A percentile compares a stretch with the other conserved stretches of the same genome.
Evolutionary conservation across 2,113 vertebrate genomes (phyloP).

Genomic region (Ellobius talpinus): DNA sequence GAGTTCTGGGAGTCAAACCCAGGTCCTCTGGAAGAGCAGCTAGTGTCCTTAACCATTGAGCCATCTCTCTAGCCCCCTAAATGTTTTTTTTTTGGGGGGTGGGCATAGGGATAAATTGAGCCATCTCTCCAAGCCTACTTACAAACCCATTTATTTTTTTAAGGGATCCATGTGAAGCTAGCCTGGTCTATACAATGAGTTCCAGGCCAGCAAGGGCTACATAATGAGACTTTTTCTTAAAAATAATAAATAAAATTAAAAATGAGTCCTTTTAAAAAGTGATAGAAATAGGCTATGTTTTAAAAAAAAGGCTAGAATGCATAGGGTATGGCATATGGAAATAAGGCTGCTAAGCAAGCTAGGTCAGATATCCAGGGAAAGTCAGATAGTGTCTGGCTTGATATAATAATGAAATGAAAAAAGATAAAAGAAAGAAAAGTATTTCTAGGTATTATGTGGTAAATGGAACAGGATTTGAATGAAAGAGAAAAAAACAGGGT

Average conservation of each 20-base stretch:
- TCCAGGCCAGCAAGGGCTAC: background rate
- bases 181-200: background rate
- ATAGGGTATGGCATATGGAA: background rate
- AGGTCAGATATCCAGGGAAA: background rate
- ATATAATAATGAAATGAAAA: slow-evolving; percentile 6
- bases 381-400: slow-evolving; percentile 2
- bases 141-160: background rate
- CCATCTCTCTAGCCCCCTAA: background rate
- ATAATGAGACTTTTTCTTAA: background rate
- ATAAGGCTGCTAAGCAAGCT: background rate
- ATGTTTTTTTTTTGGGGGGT: background rate
- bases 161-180: background rate
- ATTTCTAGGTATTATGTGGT: slow-evolving; percentile 40
- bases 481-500: background rate
- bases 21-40: background rate
- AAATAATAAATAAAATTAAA: background rate
- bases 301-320: background rate
- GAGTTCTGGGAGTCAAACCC: background rate
- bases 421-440: slow-evolving; percentile 13
- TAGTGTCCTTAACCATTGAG: background rate
- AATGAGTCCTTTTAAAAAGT: background rate
- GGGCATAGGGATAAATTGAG: background rate
- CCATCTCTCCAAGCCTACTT: background rate
- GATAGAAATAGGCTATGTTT: background rate
- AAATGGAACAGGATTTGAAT: background rate